Conservation (phyloP, 2,888 invertebrate species). For the Lasioglossum morio region DNA sequence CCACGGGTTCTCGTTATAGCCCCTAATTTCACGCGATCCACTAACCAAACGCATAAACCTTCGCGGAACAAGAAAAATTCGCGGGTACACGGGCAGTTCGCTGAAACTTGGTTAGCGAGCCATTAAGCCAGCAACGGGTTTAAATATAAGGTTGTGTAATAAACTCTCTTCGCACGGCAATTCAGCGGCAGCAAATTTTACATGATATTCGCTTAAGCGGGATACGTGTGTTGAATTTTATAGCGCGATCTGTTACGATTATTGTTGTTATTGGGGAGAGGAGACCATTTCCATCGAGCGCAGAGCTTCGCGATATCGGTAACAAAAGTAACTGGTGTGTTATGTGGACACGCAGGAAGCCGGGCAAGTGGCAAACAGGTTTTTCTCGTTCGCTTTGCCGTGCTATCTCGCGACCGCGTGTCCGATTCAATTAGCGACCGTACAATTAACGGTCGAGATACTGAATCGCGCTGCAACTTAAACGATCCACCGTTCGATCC, state of each 20-base stretch:
- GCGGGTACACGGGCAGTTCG: neutral
- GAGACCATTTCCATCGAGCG: neutral
- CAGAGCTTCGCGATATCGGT: constrained; percentile 34
- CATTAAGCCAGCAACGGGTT: neutral
- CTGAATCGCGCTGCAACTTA: constrained; percentile 37
- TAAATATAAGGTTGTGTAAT: neutral
- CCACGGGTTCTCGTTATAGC: neutral
- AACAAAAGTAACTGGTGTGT: constrained; percentile 55
- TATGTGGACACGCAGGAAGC: constrained; percentile 50
- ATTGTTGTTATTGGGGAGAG: neutral
- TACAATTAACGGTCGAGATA: constrained; percentile 65
- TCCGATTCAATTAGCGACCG: constrained; percentile 67
- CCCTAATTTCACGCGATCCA: neutral
- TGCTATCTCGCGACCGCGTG: constrained; percentile 58
- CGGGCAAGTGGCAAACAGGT: constrained; percentile 67
- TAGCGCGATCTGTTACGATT: neutral
- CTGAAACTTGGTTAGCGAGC: neutral
- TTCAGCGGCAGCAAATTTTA: neutral
- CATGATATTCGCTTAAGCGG: neutral
- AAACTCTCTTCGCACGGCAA: neutral
- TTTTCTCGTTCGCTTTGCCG: constrained; percentile 59
- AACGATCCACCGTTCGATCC: constrained; percentile 33
- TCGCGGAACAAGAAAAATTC: neutral
- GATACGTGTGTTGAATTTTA: neutral
- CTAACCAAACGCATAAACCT: neutral